Evolutionary conservation across 2,113 vertebrate genomes (phyloP), one percentile per base, ranked within the genome.

Genomic region (Ciconia maguari): DNA sequence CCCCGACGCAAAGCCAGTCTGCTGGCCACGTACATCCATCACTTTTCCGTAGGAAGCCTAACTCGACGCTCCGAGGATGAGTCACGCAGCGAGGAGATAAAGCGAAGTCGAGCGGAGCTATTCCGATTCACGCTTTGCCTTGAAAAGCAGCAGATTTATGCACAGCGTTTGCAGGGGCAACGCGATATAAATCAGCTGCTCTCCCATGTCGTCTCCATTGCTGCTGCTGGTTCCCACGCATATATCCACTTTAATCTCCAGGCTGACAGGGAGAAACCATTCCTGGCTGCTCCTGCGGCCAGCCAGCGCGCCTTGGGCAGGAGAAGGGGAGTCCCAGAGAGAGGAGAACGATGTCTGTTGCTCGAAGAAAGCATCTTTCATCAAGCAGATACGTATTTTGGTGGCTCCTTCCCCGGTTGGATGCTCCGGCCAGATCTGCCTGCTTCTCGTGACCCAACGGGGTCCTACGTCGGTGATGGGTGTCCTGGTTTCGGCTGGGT

Each of bases 31-130:
- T 20, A 1, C 83, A 26, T 24, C 90, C 18, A 0, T 32, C 74
- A 13, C 34, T 36, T 26, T 20, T 4, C 64, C 7, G 0, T 8
- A 6, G 60, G 16, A 17, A 74, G 15, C 60, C 87, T 81, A 55
- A 6, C 44, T 60, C 8, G 1, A 1, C 0, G 1, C 44, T 52
- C 74, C 0, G 11, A 70, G 85, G 82, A 42, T 24, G 64, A 70
- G 38, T 41, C 71, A n/a, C 17, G 0, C 65, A 36, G 48, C 0
- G 5, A 62, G 76, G 75, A 82, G 90, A 94, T 72, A 51, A 66
- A 86, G 70, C 7, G 1, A 24, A 75, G 83, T 13, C 6, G 15
- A 52, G 81, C 22, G 0, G 87, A 85, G 91, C 83, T 4, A 2
- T 30, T 76, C 79, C 16, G 30, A 8, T n/a, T 88, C 87, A 51